Percentiles rank a stretch among this genome's conserved stretches.
These are phyloP conservation scores for Elachura formosa DNA, from an alignment of 2,113 vertebrate genomes.

Conservation along the genomic window DNA sequence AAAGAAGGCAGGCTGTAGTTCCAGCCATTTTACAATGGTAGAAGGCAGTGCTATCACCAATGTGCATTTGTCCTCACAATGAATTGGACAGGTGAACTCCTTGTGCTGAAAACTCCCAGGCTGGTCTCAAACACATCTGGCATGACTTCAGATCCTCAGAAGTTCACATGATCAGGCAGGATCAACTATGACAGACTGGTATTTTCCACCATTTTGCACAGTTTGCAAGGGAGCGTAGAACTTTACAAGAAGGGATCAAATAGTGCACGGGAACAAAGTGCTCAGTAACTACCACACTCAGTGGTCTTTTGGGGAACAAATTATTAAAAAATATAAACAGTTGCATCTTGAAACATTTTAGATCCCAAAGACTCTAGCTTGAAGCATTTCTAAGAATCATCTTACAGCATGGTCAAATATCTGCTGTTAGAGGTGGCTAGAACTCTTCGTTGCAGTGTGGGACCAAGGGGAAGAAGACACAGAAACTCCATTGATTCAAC, in stretches of 20 bases:
- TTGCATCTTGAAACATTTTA: not conserved
- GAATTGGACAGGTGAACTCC: not conserved
- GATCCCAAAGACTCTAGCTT: not conserved
- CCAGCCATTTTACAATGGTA: not conserved
- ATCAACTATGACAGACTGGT: not conserved
- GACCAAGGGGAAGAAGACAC: not conserved
- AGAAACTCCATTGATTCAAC: not conserved
- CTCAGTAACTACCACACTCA: not conserved
- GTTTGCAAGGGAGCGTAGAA: not conserved
- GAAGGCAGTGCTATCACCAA: not conserved
- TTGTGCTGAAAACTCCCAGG: not conserved
- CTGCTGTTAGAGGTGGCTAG: not conserved
- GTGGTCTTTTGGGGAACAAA: not conserved
- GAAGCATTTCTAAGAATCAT: not conserved
- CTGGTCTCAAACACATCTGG: not conserved
- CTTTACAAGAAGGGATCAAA: not conserved
- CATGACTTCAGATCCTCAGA: not conserved
- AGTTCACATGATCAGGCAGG: not conserved
- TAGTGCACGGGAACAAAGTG: fast-evolving
- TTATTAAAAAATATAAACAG: too few relatives aligned
- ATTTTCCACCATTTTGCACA: not conserved
- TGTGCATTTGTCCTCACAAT: not conserved
- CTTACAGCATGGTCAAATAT: not conserved
- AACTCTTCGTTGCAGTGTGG: not conserved
- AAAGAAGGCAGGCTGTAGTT: not conserved